Conservation (phyloP, 1,140 invertebrate species). For the Stegodyphus dumicola region DNA sequence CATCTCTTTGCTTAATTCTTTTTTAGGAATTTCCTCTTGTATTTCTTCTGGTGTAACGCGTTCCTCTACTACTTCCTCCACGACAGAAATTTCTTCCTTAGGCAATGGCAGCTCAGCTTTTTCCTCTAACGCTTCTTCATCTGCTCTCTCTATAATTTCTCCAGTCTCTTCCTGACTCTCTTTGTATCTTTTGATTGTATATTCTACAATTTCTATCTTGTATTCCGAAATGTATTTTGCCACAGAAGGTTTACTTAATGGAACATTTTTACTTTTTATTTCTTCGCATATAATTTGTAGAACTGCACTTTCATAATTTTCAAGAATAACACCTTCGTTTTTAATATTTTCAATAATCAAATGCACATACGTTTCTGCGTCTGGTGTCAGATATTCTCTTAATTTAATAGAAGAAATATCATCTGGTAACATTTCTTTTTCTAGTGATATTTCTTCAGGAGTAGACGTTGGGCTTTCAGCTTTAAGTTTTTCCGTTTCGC, state of each 20-base stretch:
- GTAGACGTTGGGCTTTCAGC: not conserved
- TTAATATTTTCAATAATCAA: slow-evolving; percentile 28
- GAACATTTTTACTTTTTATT: not conserved
- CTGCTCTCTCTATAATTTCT: not conserved
- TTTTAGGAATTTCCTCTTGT: slow-evolving; percentile 53
- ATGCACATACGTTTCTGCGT: not conserved
- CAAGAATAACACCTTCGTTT: not conserved
- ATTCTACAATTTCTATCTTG: slow-evolving; percentile 8
- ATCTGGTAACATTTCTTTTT: not conserved
- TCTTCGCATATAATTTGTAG: slow-evolving; percentile 16
- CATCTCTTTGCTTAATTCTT: not conserved
- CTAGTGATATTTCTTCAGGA: slow-evolving; percentile 1
- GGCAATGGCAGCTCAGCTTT: too few species aligned
- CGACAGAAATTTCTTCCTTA: not conserved
- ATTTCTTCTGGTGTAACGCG: slow-evolving; percentile 40
- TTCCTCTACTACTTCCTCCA: not conserved
- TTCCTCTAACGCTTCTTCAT: not conserved
- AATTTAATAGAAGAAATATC: not conserved
- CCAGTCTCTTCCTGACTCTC: not conserved
- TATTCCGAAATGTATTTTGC: slow-evolving; percentile 18
- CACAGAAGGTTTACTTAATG: not conserved
- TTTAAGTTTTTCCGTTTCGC: not conserved
- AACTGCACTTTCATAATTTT: slow-evolving; percentile 20
- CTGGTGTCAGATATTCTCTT: not conserved
- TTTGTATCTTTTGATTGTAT: not conserved